Base-by-base conservation (phyloP, 2,888 invertebrate species). In the Limenitis arthemis region DNA sequence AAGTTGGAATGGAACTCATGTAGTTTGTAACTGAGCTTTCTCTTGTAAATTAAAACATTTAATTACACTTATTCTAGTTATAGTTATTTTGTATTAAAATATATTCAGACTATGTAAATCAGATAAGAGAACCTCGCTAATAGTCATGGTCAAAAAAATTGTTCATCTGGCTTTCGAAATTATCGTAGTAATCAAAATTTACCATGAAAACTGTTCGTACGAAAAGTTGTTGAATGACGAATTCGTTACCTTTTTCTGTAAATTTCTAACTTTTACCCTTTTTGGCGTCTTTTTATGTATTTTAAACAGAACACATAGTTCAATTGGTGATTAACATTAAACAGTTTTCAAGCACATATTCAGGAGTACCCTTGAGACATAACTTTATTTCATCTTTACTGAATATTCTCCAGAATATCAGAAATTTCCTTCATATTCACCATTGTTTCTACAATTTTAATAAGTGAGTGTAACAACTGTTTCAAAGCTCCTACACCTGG, bases 351-450 rank as follows among this genome's bases (percentile, higher is more conserved):
- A 46, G 46, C 37, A 37, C 37, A 38, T 31, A 31, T 38, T 31
- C 46, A 37, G 46, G 31, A 46, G 37, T 30, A 37, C 46, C 46
- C 46, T 46, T 31, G 46, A 46, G 46, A 46, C 46, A 31, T 46
- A 46, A 46, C 46, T 46, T 46, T 38, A 37, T 46, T 46, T 30
- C 46, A 46, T 38, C 46, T 12, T n/a, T 31, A 31, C 31, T 31
- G 46, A 9, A 46, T 46, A 37, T 12, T 20, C 36, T 46, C 37
- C 46, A 12, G 20, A 37, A 46, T 3, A 20, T 20, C 20, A 20
- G n/a, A 20, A 20, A 20, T 20, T 20, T 20, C 20, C 20, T 20
- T 20, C 20, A 3, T 20, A 20, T 4, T 20, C 4, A 20, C 20
- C 20, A 3, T 20, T 20, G 4, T 20, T 20, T 20, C 20, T 20